Base-by-base conservation (phyloP, 2,113 vertebrate genomes). In the Ranitomeya variabilis region DNA sequence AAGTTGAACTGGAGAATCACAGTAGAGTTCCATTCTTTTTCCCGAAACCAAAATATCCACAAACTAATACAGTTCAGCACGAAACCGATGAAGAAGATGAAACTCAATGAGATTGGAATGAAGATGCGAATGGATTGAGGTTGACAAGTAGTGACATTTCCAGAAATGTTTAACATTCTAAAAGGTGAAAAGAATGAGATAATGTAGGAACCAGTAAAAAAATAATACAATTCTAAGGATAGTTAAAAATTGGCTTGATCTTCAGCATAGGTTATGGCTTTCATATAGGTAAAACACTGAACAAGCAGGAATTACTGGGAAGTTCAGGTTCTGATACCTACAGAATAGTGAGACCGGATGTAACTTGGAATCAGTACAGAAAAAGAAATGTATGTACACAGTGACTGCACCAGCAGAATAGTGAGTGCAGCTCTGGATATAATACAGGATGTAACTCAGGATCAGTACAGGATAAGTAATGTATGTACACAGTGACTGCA, bases 1-100 rank as follows among this genome's bases (percentile, higher is more conserved):
- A 95, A 90, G 88, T 94, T 93, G 90, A 96, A 95, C 92, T 95
- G 95, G 45, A 95, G 91, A 7, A 90, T 90, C 13, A 92, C 93
- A 5, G 94, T 93, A 0, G 92, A 74, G 15, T 91, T 92, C 95
- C 95, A 96, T n/a, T 90, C 51, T 83, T 90, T 81, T 64, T 94
- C 84, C 37, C 77, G 89, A 87, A 91, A 94, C 89, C 91, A 94
- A 91, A 96, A 95, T 1, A 94, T 93, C 92, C 94, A 96, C 26
- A 92, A 80, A 86, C 92, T 94, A 66, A 92, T 87, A 64, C 86
- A 64, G 12, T 95, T 95, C 78, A 95, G 90, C 52, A 95, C 37
- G 12, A 95, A 85, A 0, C 95, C 94, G 7, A 89, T 52, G 57
- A 92, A 89, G 85, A 93, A 93, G 78, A 95, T 90, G 21, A 96